These are phyloP conservation scores for Drosophila acutilabella DNA, from an alignment of 2,888 invertebrate genomes.

Conservation along the genomic window DNA sequence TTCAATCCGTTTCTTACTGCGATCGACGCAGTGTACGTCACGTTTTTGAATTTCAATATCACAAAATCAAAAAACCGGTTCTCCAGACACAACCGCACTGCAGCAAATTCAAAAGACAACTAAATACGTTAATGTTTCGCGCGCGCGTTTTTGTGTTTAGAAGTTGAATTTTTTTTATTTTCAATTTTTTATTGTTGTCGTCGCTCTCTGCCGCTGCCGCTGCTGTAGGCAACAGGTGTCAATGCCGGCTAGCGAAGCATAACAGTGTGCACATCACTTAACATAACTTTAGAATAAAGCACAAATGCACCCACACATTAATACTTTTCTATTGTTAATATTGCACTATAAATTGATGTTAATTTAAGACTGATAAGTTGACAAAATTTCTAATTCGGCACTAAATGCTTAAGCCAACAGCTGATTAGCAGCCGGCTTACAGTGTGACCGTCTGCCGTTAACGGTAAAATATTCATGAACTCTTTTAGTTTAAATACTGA, in stretches of 20 bases:
- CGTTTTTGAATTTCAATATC: conserved; percentile 47
- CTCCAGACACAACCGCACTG: conserved; percentile 62
- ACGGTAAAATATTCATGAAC: background rate
- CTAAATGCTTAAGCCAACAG: conserved; percentile 19
- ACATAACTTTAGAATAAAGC: background rate
- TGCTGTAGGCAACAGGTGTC: conserved; percentile 37
- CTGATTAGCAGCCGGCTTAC: conserved; percentile 38
- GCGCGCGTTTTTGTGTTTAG: conserved; percentile 46
- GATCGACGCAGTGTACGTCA: conserved; percentile 33
- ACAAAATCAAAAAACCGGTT: conserved; percentile 58
- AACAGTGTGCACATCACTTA: background rate
- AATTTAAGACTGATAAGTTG: conserved; percentile 5
- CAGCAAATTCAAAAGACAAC: conserved; percentile 72
- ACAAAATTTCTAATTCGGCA: conserved; percentile 16
- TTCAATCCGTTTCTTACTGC: conserved; percentile 30
- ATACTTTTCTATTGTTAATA: background rate
- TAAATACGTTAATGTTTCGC: conserved; percentile 53
- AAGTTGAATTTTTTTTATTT: conserved; percentile 54
- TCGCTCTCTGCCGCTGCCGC: background rate
- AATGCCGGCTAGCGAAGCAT: conserved; percentile 37
- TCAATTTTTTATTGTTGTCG: conserved; percentile 32
- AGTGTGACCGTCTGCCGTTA: conserved; percentile 30
- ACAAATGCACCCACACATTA: background rate
- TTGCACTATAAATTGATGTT: background rate
- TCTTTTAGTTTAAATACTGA: conserved; percentile 10